Percentiles rank a stretch among this genome's conserved stretches.
Evolutionary conservation across 2,113 vertebrate genomes (phyloP).

Genomic region (Chlorodrepanis virens): DNA sequence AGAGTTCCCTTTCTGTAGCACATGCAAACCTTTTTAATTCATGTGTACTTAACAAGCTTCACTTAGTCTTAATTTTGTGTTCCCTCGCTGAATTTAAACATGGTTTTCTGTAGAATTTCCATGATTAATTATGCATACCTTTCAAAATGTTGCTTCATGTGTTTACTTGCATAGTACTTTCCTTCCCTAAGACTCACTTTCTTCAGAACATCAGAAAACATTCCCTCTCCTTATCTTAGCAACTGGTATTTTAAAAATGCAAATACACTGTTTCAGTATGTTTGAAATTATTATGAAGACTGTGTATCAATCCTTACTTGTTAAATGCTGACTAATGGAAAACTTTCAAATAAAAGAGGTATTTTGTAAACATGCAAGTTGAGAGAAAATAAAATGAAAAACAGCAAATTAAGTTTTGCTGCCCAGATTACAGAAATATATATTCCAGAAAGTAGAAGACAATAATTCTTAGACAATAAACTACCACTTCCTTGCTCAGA

Average conservation of each 20-base stretch:
- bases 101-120: neutral
- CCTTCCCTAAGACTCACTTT: conserved; percentile 82
- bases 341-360: neutral
- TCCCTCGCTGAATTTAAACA: neutral
- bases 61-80: neutral
- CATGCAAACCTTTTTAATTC: neutral
- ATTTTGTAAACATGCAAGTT: neutral
- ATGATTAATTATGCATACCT: conserved; percentile 70
- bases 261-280: neutral
- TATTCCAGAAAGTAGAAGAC: neutral
- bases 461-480: neutral
- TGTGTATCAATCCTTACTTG: neutral
- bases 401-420: neutral
- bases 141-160: conserved; percentile 83
- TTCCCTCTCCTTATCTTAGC: conserved; percentile 87
- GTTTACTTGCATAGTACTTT: conserved; percentile 84
- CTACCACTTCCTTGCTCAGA: neutral
- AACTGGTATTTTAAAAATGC: conserved; percentile 78
- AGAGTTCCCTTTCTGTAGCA: neutral
- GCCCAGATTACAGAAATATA: neutral
- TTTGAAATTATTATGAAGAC: neutral
- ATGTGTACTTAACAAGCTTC: neutral
- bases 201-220: conserved; percentile 86
- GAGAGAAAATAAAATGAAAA: neutral
- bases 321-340: neutral